Conservation (phyloP, 1,140 invertebrate genomes). For the Leptonema lineaticorne region DNA sequence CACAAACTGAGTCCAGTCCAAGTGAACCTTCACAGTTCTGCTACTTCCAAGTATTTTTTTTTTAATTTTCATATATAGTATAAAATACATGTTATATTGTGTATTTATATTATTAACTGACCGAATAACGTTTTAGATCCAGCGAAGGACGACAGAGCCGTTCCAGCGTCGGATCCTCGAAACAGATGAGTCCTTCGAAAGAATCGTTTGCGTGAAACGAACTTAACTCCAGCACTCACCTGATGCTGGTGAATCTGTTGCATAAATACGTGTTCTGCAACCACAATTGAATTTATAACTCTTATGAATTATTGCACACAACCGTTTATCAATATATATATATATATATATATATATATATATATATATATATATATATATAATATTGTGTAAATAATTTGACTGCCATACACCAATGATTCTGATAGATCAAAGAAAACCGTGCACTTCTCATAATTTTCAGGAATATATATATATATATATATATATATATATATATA, state of each 20-base stretch:
- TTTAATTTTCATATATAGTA: background rate
- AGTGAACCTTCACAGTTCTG: slow-evolving; percentile 47
- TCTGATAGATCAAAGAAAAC: too few species aligned
- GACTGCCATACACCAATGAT: background rate
- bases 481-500: too few species aligned
- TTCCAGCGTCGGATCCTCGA: slow-evolving; percentile 32
- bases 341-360: too few species aligned
- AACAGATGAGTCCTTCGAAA: slow-evolving; percentile 38
- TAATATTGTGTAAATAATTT: too few species aligned
- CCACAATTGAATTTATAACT: too few species aligned
- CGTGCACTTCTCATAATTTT: too few species aligned
- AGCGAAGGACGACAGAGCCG: slow-evolving; percentile 35
- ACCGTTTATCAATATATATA: too few species aligned
- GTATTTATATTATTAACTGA: background rate
- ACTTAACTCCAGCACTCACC: too few species aligned
- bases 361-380: too few species aligned
- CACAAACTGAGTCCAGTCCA: slow-evolving; percentile 56
- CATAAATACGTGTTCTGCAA: background rate
- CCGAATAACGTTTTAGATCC: slow-evolving; percentile 31
- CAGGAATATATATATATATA: too few species aligned
- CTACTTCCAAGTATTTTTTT: slow-evolving; percentile 51
- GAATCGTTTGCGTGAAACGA: slow-evolving; percentile 34
- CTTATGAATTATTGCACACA: too few species aligned
- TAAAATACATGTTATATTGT: background rate
- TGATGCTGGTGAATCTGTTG: background rate